Conservation (phyloP, 2,797 vertebrate species). For the Anguilla pacifica region DNA sequence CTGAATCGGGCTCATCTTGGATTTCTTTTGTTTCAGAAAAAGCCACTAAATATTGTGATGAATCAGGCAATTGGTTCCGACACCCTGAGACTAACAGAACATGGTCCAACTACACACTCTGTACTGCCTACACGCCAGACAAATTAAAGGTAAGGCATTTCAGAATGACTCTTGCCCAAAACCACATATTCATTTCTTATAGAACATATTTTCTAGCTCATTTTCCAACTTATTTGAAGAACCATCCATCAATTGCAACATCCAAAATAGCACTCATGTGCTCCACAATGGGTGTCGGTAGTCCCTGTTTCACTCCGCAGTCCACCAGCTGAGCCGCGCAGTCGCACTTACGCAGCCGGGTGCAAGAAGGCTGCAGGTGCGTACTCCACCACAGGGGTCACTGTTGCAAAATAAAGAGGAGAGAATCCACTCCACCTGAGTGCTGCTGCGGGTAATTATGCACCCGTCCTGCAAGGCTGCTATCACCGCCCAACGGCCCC, state of each 20-base stretch:
- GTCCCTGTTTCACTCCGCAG: too few relatives aligned
- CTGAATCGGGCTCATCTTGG: not conserved
- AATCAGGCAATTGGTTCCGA: slow-evolving; percentile 89
- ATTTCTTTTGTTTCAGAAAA: slow-evolving; percentile 73
- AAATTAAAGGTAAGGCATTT: slow-evolving; percentile 81
- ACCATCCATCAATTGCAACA: not conserved
- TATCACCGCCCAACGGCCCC: not conserved
- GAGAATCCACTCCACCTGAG: too few relatives aligned
- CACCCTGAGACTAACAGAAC: slow-evolving; percentile 93
- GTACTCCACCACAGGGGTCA: too few relatives aligned
- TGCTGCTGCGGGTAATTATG: too few relatives aligned
- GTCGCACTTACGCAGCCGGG: too few relatives aligned
- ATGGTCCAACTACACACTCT: slow-evolving; percentile 96
- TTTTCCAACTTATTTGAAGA: not conserved
- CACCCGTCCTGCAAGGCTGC: too few relatives aligned
- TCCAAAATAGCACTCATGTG: not conserved
- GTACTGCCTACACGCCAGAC: slow-evolving; percentile 86
- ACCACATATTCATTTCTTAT: not conserved
- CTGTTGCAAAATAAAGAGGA: too few relatives aligned
- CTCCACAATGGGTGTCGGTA: not conserved
- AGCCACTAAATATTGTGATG: slow-evolving; percentile 90
- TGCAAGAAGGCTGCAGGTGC: too few relatives aligned
- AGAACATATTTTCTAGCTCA: not conserved
- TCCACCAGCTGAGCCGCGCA: too few relatives aligned
- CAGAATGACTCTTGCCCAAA: not conserved